Evolutionary conservation across 1,140 invertebrate genomes (phyloP).

Genomic region (Grapholita molesta): DNA sequence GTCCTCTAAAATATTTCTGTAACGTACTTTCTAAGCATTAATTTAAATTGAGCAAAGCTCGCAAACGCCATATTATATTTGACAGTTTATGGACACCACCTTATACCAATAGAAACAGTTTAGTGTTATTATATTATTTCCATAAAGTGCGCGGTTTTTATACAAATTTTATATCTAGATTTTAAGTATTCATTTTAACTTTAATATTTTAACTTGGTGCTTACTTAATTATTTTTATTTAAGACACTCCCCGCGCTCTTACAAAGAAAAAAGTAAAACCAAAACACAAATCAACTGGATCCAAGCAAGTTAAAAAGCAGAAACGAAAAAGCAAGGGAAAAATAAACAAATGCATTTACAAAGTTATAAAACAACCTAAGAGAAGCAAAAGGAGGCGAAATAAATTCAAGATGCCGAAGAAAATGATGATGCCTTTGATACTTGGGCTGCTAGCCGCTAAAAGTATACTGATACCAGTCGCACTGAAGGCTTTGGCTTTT

Average conservation of each 20-base stretch:
- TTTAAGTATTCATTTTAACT: too few species aligned
- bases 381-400: slow-evolving; percentile 39
- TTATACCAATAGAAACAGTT: too few species aligned
- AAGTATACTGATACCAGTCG: slow-evolving; percentile 80
- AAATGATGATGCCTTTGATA: slow-evolving; percentile 79
- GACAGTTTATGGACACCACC: too few species aligned
- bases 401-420: slow-evolving; percentile 46
- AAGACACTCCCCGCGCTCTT: background rate
- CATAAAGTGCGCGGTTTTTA: too few species aligned
- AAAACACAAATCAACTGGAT: slow-evolving; percentile 17
- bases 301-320: slow-evolving; percentile 29
- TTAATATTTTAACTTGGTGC: too few species aligned
- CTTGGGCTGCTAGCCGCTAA: slow-evolving; percentile 81
- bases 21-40: too few species aligned
- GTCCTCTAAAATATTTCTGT: too few species aligned
- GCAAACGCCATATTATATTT: too few species aligned
- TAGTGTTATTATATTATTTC: too few species aligned
- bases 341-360: slow-evolving; percentile 50
- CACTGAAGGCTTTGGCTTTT: slow-evolving; percentile 81
- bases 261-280: slow-evolving; percentile 21
- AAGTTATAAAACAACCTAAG: slow-evolving; percentile 39
- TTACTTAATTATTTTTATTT: background rate
- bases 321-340: slow-evolving; percentile 36
- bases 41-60: too few species aligned
- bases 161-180: too few species aligned